Evolutionary conservation across 2,113 vertebrate species (phyloP), one percentile per base, ranked within the genome.

Genomic region (Limnothrissa miodon): DNA sequence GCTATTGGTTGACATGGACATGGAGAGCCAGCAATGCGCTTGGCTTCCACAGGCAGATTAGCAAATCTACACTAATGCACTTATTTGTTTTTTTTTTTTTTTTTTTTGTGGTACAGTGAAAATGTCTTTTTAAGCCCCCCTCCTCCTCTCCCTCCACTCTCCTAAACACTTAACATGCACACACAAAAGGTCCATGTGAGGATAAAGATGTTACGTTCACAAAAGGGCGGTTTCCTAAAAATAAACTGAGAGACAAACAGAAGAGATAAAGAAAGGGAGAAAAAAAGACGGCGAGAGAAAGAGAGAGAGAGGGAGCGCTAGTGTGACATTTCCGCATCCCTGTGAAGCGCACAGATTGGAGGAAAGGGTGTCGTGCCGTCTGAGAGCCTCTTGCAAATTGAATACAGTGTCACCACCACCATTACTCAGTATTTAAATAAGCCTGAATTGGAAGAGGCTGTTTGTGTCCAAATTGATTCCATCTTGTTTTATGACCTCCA

Each of bases 401-500:
- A 85, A 93, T 93, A 93, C 87, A 86, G 85, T 88, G 90, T 89
- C 92, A 91, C 90, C 79, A 78, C 53, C 82, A 86, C 87, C 94
- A 93, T 95, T 91, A 88, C 83, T 92, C 86, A 92, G 88, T 92
- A 87, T 89, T 92, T 90, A 81, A 88, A 84, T 90, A 88, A 92
- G 90, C 87, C 88, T 92, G 87, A 91, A 84, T 92, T 92, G 90
- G 89, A 92, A 33, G 90, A 90, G 89, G 90, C 92, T 85, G 39
- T 79, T 87, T 91, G 90, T 94, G 88, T 91, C 93, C 93, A 90
- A 89, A 91, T 94, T 86, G 89, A 89, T 87, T 87, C 82, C 79
- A 89, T 87, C 91, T 89, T 93, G 92, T 91, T 87, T 92, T 94
- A 93, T 86, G 91, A 91, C 93, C 93, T 90, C 88, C 87, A 90